Evolutionary conservation across 1,140 invertebrate genomes (phyloP), one percentile per base, ranked within the genome.

Genomic region (Drosophila albomicans): DNA sequence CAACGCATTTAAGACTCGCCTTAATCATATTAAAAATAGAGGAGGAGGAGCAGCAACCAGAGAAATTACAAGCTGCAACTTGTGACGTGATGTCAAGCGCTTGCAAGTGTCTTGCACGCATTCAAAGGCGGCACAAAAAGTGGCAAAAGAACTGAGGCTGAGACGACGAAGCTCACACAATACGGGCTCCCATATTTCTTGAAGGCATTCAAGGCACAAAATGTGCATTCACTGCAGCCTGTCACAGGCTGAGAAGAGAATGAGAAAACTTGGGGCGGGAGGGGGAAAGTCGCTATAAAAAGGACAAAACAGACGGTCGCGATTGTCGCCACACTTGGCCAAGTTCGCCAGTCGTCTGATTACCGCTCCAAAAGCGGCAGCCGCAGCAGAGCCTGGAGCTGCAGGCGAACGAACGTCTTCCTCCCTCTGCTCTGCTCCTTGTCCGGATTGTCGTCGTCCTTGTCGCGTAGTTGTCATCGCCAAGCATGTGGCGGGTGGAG

Each of bases 271-370:
- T 46, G 43, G 30, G 30, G 20, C 13, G 48, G 15, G 16, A 1
- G 16, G 30, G 35, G 20, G 41, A 5, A 11, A 67, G 49, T 15
- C 28, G 35, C 58, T 52, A 77, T 73, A 73, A 79, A 77, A 67
- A 63, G 75, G 68, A 77, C 69, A 69, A 78, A 79, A 69, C 75
- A 79, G 75, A 79, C 78, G 78, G 64, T 79, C 70, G 52, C 75
- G 61, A 64, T 76, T 78, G 45, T 77, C 74, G 58, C 69, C 69
- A 79, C 75, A 78, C 64, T 79, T 79, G 78, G 78, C 75, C 75
- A 79, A 79, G 75, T 79, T 78, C 78, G 78, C 78, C 69, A 78
- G 78, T 64, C 65, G 75, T 79, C 78, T 79, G 75, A 79, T 79
- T 79, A 69, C 69, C 78, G 78, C 61, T 66, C 13, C 54, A 25